A percentile compares a stretch with the other conserved stretches of the same genome.
Conservation (phyloP, 2,797 vertebrate genomes). For the Trichosurus vulpecula region DNA sequence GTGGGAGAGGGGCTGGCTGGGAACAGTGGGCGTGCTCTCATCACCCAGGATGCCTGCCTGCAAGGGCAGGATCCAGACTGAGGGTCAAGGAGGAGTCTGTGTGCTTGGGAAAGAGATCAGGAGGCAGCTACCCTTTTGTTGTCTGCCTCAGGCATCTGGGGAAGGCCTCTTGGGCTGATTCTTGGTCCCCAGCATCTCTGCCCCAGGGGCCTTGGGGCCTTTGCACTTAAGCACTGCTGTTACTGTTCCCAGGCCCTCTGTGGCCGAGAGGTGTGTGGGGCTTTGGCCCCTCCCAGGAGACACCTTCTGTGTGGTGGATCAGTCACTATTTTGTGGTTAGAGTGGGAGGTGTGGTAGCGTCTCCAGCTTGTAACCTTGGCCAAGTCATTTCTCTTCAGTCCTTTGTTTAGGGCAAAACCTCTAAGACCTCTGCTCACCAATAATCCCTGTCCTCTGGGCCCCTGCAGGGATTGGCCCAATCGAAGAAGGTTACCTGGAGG, state of each 20-base stretch:
- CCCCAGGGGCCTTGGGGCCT: background rate
- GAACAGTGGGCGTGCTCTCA: background rate
- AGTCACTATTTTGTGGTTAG: background rate
- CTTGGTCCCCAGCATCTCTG: too few relatives aligned
- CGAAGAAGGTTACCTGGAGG: background rate
- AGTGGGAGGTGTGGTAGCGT: background rate
- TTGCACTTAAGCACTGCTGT: too few relatives aligned
- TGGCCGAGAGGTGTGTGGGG: background rate
- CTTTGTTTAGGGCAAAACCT: background rate
- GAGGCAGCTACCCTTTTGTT: background rate
- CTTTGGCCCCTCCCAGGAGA: too few relatives aligned
- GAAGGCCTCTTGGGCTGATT: too few relatives aligned
- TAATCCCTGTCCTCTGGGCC: too few relatives aligned
- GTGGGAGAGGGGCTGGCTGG: background rate
- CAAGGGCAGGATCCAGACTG: fast-evolving
- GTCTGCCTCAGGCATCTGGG: too few relatives aligned
- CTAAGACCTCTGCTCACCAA: too few relatives aligned
- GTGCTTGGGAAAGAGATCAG: background rate
- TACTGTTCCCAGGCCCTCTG: too few relatives aligned
- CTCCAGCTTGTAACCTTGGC: background rate
- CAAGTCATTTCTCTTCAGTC: background rate
- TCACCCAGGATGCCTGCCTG: too few relatives aligned
- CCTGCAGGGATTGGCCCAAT: background rate
- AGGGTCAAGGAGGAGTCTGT: background rate
- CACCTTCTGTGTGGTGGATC: background rate